Percentiles rank a stretch among this genome's conserved stretches.
Conservation (phyloP, 2,797 vertebrate species). For the Neosilurus mollespiculum region DNA sequence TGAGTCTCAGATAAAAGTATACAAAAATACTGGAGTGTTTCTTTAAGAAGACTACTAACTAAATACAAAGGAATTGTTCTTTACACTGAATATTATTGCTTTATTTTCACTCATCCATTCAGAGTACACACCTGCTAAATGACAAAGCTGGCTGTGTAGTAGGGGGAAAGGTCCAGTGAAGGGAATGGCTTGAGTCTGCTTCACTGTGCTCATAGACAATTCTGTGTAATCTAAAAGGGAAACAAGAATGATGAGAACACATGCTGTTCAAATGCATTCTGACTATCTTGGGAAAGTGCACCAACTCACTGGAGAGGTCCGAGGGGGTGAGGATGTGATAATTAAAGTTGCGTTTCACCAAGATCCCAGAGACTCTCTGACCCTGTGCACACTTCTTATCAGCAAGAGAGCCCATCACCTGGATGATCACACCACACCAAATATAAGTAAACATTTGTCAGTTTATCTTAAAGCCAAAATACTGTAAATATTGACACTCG, state of each 20-base stretch:
- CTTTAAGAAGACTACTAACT: background rate
- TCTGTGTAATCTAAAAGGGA: slow-evolving; percentile 85
- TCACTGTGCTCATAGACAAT: slow-evolving; percentile 89
- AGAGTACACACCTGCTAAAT: slow-evolving; percentile 74
- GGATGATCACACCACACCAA: slow-evolving; percentile 24
- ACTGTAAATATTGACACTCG: background rate
- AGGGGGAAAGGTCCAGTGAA: slow-evolving; percentile 87
- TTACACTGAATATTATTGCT: background rate
- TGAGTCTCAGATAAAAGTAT: no score
- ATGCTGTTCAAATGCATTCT: background rate
- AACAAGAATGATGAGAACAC: slow-evolving; percentile 7
- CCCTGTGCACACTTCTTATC: slow-evolving; percentile 90
- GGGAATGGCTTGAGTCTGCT: slow-evolving; percentile 89
- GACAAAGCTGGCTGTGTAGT: slow-evolving; percentile 85
- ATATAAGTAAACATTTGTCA: background rate
- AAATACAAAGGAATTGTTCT: background rate
- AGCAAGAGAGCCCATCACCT: slow-evolving; percentile 94
- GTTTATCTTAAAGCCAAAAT: background rate
- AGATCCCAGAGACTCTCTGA: slow-evolving; percentile 91
- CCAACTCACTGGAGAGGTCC: slow-evolving; percentile 87
- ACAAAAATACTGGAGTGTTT: background rate
- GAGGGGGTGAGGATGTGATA: slow-evolving; percentile 92
- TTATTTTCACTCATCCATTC: background rate
- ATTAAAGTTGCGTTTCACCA: slow-evolving; percentile 95
- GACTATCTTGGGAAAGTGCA: background rate